These are phyloP conservation scores for Siphamia tubifer DNA, from an alignment of 2,113 vertebrate species.

Conservation along the genomic window DNA sequence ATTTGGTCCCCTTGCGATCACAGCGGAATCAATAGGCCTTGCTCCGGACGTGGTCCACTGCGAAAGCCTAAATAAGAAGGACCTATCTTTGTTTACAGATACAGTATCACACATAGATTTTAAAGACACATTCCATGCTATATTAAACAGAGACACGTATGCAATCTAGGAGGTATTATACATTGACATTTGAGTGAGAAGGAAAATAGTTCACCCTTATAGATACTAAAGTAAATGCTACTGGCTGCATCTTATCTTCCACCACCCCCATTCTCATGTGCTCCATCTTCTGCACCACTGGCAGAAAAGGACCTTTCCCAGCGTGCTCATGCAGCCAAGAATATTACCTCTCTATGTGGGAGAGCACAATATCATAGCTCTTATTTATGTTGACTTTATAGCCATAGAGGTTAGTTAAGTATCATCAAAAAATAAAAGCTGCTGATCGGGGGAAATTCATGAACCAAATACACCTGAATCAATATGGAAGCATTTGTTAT, in stretches of 20 bases:
- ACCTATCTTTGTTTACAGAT: too few relatives aligned
- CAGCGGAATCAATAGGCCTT: too few relatives aligned
- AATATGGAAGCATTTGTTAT: neutral
- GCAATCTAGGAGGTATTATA: neutral
- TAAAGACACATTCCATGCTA: neutral
- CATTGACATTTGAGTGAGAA: neutral
- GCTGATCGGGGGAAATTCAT: neutral
- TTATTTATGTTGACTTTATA: constrained; percentile 6
- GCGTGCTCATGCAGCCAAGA: neutral
- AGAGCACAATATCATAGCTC: neutral
- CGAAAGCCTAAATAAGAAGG: too few relatives aligned
- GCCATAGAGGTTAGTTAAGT: neutral
- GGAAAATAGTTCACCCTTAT: neutral
- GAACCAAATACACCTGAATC: neutral
- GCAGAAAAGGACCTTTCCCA: constrained; percentile 27
- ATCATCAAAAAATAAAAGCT: constrained; percentile 2
- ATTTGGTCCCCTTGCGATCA: too few relatives aligned
- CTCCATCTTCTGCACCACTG: constrained; percentile 16
- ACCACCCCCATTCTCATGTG: constrained; percentile 1
- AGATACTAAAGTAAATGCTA: neutral
- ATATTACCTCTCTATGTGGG: neutral
- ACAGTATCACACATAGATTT: neutral
- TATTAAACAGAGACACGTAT: neutral
- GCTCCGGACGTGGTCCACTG: too few relatives aligned
- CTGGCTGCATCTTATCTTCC: neutral